These are phyloP conservation scores for Scolanthus callimorphus DNA, from an alignment of 92 coral and sea anemone genomes.

Conservation along the genomic window DNA sequence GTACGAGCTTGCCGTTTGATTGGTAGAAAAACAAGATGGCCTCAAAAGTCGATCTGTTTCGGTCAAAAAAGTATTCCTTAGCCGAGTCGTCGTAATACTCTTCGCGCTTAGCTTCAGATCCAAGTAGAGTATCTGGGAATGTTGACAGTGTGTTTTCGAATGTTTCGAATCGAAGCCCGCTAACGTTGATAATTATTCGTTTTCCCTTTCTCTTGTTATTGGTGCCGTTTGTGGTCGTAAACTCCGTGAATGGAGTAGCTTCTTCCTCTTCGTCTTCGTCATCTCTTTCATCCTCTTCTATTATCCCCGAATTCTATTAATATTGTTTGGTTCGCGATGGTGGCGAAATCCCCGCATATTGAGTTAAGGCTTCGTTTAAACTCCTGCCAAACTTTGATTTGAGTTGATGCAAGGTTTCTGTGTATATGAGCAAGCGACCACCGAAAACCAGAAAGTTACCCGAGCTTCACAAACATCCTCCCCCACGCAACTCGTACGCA, in stretches of 20 bases:
- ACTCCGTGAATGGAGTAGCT: not conserved
- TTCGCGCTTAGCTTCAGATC: slow-evolving; percentile 70
- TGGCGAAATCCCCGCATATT: no score
- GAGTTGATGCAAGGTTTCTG: no score
- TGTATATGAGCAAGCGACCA: not conserved
- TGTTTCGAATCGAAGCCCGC: slow-evolving; percentile 95
- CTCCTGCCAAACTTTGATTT: no score
- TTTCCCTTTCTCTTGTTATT: slow-evolving; percentile 31
- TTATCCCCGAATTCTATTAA: not conserved
- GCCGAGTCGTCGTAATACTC: slow-evolving; percentile 64
- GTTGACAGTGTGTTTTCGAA: slow-evolving; percentile 65
- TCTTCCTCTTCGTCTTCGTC: not conserved
- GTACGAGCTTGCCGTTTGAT: slow-evolving; percentile 79
- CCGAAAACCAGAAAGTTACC: not conserved
- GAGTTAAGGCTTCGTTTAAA: no score
- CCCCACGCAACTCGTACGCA: not conserved
- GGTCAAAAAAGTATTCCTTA: slow-evolving; percentile 92
- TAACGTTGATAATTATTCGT: slow-evolving; percentile 76
- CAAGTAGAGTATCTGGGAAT: slow-evolving; percentile 91
- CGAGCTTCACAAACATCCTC: not conserved
- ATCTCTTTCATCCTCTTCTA: not conserved
- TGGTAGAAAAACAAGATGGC: slow-evolving; percentile 94
- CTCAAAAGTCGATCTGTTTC: slow-evolving; percentile 96
- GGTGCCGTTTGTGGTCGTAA: slow-evolving; percentile 1
- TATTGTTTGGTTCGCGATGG: no score